Percentiles rank a stretch among this genome's conserved stretches.
phyloP scores from a whole-genome alignment of 2,113 vertebrate species.

The Erythrocercus mccallii region DNA sequence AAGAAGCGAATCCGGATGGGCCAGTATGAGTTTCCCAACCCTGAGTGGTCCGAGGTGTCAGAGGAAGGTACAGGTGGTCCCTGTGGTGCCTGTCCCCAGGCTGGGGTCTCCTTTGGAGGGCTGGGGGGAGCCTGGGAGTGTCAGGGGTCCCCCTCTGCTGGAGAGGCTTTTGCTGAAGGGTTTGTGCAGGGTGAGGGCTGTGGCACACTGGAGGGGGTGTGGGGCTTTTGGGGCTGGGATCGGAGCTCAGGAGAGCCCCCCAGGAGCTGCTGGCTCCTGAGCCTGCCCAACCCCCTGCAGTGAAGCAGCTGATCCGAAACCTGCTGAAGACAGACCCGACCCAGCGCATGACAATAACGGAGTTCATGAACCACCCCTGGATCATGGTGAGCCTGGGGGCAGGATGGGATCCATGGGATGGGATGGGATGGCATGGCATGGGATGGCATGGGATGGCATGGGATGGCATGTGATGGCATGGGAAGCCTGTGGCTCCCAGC shows the following conservation, averaged over 20 bases:
- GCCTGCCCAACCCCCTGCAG: slow-evolving; percentile 58
- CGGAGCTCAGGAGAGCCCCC: not conserved
- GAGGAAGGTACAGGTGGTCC: slow-evolving; percentile 83
- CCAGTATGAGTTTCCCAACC: slow-evolving; percentile 95
- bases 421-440: not conserved
- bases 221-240: not conserved
- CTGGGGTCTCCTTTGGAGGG: not conserved
- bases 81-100: accelerated
- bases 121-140: not conserved
- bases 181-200: not conserved
- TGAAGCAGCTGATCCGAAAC: slow-evolving; percentile 92
- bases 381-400: slow-evolving; percentile 83
- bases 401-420: too few relatives aligned
- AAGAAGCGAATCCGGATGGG: slow-evolving; percentile 95
- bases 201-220: accelerated
- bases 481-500: not conserved
- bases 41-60: slow-evolving; percentile 96
- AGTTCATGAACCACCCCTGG: slow-evolving; percentile 99
- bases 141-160: not conserved
- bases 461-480: not conserved
- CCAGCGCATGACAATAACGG: slow-evolving; percentile 95
- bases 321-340: slow-evolving; percentile 96
- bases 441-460: not conserved
- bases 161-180: not conserved
- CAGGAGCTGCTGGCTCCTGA: not conserved